Evolutionary conservation across 2,888 invertebrate genomes (phyloP), one percentile per base, ranked within the genome.

Genomic region (Elmis aenea): DNA sequence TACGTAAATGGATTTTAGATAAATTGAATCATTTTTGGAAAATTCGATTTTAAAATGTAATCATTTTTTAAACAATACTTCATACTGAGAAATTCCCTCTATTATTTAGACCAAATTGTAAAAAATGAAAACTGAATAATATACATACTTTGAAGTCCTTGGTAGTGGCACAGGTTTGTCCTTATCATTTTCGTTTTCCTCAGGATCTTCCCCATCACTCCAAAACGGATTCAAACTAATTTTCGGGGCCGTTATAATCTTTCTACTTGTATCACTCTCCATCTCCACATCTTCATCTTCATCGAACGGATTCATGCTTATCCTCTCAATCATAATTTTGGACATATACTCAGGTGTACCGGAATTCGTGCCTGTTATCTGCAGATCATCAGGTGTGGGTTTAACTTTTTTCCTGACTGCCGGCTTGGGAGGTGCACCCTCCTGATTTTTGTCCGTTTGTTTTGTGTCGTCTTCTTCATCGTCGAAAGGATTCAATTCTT

Each of bases 401-500:
- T 27, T 31, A n/a, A 44, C 13, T 26, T 40, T 44, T 13, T 29
- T 36, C 26, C 45, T 21, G 8, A 32, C 24, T 9, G 42, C 37
- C 3, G 49, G 43, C 41, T 58, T 60, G 13, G 72, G 72, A 46
- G 66, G 69, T 10, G 72, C 71, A 5, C 34, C 63, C 53, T 10
- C 67, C 66, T 31, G 68, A 64, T 34, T 64, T 52, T 45, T 44
- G 26, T 48, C 21, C 38, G 4, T 47, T 43, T 12, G 12, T 18
- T 26, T 22, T 2, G 13, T 21, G n/a, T 30, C 10, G 6, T 20
- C 25, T 52, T 62, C 51, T 52, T 69, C 69, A 50, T 82, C 83
- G 18, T 76, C 81, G 68, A 92, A 92, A 3, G 91, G 91, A 72
- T 92, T 91, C 45, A 90, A 71, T 58, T 85, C 78, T 46, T 79